phyloP scores from a whole-genome alignment of 1,140 invertebrate species.

The Diorhabda elongata region DNA sequence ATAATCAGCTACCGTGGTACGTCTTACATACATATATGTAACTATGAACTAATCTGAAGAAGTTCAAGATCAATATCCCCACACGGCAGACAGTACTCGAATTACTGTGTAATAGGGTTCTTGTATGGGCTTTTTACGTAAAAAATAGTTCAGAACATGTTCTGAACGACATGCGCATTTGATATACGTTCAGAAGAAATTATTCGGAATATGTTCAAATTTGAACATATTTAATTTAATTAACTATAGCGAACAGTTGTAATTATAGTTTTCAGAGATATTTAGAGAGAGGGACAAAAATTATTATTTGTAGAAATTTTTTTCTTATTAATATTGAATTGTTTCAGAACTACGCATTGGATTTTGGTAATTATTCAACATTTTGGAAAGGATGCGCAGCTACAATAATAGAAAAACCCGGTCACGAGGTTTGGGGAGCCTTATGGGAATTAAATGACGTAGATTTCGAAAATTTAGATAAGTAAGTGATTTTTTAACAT shows the following conservation, averaged over 20 bases:
- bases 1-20: no score
- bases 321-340: background rate
- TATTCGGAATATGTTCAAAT: no score
- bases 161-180: no score
- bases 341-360: slow-evolving; percentile 63
- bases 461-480: slow-evolving; percentile 63
- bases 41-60: no score
- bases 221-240: background rate
- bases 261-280: background rate
- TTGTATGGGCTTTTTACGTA: no score
- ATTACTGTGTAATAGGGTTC: no score
- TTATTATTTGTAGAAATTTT: background rate
- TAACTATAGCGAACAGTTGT: background rate
- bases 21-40: no score
- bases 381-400: slow-evolving; percentile 71
- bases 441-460: slow-evolving; percentile 69
- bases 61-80: no score
- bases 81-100: no score
- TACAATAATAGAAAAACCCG: slow-evolving; percentile 63
- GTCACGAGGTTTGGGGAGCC: slow-evolving; percentile 67
- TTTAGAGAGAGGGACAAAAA: background rate
- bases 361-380: slow-evolving; percentile 64
- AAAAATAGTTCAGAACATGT: no score
- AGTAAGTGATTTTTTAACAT: slow-evolving; percentile 46
- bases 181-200: no score